Percentiles rank a stretch among this genome's conserved stretches.
phyloP scores from a whole-genome alignment of 2,888 invertebrate genomes.

The Oxyteleia sp. region DNA sequence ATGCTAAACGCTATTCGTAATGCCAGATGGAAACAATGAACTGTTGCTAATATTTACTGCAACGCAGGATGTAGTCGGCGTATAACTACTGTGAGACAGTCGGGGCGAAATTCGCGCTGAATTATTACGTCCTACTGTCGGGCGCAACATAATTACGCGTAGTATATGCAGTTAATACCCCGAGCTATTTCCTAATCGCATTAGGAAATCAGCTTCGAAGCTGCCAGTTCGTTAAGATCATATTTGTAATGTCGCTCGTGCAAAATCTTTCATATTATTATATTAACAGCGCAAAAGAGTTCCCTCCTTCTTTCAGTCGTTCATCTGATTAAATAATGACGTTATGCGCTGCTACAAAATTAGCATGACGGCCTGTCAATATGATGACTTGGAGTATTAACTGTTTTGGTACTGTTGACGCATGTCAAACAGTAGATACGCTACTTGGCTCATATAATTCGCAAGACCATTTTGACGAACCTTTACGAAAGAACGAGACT shows the following conservation, averaged over 20 bases:
- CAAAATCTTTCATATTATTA: too few relatives aligned
- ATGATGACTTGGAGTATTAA: conserved; percentile 84
- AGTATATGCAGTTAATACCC: conserved; percentile 40
- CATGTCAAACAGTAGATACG: conserved; percentile 34
- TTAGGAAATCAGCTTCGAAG: conserved; percentile 44
- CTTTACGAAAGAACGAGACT: conserved; percentile 37
- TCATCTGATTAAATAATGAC: conserved; percentile 22
- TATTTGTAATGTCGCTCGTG: too few relatives aligned
- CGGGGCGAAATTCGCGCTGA: conserved; percentile 54
- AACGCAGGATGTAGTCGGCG: conserved; percentile 69
- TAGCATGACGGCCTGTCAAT: conserved; percentile 24
- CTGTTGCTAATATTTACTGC: conserved; percentile 50
- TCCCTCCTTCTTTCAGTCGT: neutral
- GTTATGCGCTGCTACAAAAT: conserved; percentile 13
- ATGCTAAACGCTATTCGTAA: conserved; percentile 45
- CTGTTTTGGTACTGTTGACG: conserved; percentile 25
- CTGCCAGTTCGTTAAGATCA: conserved; percentile 39
- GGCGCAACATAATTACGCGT: conserved; percentile 50
- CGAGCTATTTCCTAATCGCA: conserved; percentile 55
- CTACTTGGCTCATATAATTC: conserved; percentile 47
- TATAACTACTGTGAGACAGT: conserved; percentile 49
- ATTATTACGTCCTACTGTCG: conserved; percentile 65
- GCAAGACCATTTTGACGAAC: conserved; percentile 33
- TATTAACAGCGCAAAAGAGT: too few relatives aligned
- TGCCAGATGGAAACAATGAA: conserved; percentile 57